These are phyloP conservation scores for Condylura cristata DNA, from an alignment of 2,113 vertebrate species.

Conservation along the genomic window DNA sequence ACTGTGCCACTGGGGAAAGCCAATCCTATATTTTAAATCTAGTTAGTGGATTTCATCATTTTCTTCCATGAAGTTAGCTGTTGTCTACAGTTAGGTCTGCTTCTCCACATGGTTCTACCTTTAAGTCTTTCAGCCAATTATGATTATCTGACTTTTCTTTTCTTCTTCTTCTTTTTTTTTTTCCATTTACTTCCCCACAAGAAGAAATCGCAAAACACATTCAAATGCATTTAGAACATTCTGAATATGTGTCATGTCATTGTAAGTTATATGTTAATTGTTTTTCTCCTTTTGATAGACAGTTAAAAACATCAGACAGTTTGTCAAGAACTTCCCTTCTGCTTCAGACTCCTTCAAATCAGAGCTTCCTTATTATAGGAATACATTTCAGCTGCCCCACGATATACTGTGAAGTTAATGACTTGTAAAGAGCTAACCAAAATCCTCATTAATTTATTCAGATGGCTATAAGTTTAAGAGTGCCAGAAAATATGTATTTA, in stretches of 20 bases:
- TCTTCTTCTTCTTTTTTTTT: background rate
- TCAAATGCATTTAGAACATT: background rate
- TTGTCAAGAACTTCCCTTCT: background rate
- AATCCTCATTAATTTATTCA: slow-evolving; percentile 25
- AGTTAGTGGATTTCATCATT: background rate
- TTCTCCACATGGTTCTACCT: background rate
- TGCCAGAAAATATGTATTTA: background rate
- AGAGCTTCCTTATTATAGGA: background rate
- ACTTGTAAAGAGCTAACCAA: background rate
- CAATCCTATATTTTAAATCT: too few species aligned
- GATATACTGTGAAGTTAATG: background rate
- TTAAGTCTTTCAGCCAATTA: background rate
- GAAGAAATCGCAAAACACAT: background rate
- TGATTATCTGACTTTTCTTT: background rate
- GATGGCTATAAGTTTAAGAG: background rate
- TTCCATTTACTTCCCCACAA: background rate
- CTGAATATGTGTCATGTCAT: background rate
- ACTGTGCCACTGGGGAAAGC: too few species aligned
- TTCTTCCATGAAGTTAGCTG: background rate
- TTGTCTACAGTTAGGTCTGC: background rate
- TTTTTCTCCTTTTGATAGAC: background rate
- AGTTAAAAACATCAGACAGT: background rate
- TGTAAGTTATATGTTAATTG: background rate
- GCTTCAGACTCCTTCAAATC: background rate
- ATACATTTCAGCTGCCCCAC: background rate